Percentiles rank a stretch among this genome's conserved stretches.
These are phyloP conservation scores for Salmo trutta DNA, from an alignment of 2,797 vertebrate species.

Conservation along the genomic window DNA sequence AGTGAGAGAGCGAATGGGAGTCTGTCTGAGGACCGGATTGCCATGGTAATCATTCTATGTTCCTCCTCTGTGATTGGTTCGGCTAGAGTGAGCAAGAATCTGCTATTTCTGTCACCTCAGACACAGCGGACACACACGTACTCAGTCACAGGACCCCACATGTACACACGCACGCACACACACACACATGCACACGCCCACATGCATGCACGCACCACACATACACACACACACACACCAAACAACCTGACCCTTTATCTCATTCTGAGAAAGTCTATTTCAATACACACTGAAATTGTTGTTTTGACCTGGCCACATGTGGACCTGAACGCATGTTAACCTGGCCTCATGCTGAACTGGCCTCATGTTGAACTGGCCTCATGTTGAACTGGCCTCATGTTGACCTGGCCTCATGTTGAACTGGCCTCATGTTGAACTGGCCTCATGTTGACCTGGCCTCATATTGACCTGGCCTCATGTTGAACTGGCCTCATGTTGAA, in stretches of 20 bases:
- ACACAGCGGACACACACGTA: conserved; percentile 33
- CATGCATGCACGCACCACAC: neutral
- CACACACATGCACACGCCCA: conserved; percentile 24
- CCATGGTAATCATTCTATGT: conserved; percentile 80
- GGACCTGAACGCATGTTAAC: too few species aligned
- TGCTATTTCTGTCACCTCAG: conserved; percentile 79
- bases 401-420: too few species aligned
- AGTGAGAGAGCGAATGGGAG: conserved; percentile 32
- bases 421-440: too few species aligned
- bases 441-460: too few species aligned
- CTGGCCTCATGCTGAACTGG: too few species aligned
- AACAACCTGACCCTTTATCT: neutral
- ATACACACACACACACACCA: conserved; percentile 24
- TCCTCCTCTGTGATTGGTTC: conserved; percentile 73
- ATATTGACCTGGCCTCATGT: too few species aligned
- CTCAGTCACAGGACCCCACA: conserved; percentile 62
- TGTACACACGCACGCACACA: conserved; percentile 20
- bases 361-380: too few species aligned
- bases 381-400: too few species aligned
- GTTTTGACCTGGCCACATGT: neutral
- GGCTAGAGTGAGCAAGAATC: conserved; percentile 71
- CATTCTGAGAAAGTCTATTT: conserved; percentile 13
- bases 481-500: too few species aligned
- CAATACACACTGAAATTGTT: neutral
- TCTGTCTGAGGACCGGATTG: conserved; percentile 71